A percentile compares a stretch with the other conserved stretches of the same genome.
These are phyloP conservation scores for Cygnus atratus DNA, from an alignment of 2,113 vertebrate genomes.

Conservation along the genomic window DNA sequence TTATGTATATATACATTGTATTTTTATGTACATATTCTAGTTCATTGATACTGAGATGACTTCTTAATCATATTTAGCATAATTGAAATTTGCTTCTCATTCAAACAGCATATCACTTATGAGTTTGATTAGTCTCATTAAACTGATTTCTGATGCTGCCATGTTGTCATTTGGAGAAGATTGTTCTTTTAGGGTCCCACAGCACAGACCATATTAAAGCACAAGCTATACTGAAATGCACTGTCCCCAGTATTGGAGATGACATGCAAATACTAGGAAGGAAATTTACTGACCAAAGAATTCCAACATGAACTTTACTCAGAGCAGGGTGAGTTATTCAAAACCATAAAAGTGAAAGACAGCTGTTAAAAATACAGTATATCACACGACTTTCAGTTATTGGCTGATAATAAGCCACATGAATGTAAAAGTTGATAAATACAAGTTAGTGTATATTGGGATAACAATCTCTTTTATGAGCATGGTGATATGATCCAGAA, in stretches of 20 bases:
- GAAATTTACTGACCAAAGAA: neutral
- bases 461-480: neutral
- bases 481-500: neutral
- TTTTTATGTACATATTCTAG: neutral
- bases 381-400: neutral
- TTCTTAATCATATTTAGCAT: neutral
- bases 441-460: neutral
- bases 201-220: neutral
- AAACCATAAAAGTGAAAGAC: neutral
- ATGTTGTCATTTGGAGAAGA: neutral
- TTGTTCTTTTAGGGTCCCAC: neutral
- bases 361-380: neutral
- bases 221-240: neutral
- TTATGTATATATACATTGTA: neutral
- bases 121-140: neutral
- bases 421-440: neutral
- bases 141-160: neutral
- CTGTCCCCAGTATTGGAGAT: accelerated
- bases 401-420: neutral
- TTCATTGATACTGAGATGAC: neutral
- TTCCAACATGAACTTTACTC: neutral
- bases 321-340: neutral
- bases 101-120: neutral
- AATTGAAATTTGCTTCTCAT: neutral
- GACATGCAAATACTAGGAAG: neutral